Conservation (phyloP, 2,797 vertebrate species). For the Onychomys leucogaster region DNA sequence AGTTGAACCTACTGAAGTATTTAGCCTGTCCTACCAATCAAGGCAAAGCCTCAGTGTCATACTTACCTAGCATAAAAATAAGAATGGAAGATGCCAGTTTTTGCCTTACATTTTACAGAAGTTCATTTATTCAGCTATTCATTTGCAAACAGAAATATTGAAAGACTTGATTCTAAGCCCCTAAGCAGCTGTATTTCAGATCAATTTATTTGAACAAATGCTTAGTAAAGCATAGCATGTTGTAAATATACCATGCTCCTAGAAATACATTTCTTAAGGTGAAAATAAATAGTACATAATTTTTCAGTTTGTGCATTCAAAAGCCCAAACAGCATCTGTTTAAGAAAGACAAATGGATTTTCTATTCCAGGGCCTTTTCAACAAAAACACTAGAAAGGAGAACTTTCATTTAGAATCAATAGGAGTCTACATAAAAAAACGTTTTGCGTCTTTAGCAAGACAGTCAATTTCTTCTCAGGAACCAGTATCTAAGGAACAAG, state of each 20-base stretch:
- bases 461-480: slow-evolving; percentile 25
- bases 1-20: not conserved
- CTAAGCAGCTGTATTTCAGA: slow-evolving; percentile 6
- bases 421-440: slow-evolving; percentile 65
- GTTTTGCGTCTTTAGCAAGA: slow-evolving; percentile 52
- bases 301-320: slow-evolving; percentile 57
- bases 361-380: not conserved
- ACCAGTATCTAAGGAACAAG: slow-evolving; percentile 42
- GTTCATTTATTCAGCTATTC: slow-evolving; percentile 42
- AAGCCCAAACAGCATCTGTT: slow-evolving; percentile 49
- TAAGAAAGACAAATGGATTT: slow-evolving; percentile 67
- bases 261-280: slow-evolving; percentile 45
- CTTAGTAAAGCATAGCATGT: not conserved
- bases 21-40: slow-evolving; percentile 27
- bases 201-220: slow-evolving; percentile 27
- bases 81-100: not conserved
- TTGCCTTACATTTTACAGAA: slow-evolving; percentile 29
- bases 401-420: slow-evolving; percentile 55
- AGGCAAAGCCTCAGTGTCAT: slow-evolving; percentile 25
- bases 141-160: not conserved
- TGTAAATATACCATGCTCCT: not conserved
- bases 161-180: slow-evolving; percentile 31
- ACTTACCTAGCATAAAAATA: not conserved
- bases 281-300: slow-evolving; percentile 60
- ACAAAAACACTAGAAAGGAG: slow-evolving; percentile 42